Conservation (phyloP, 2,888 invertebrate genomes). For the Auanema sp. region DNA sequence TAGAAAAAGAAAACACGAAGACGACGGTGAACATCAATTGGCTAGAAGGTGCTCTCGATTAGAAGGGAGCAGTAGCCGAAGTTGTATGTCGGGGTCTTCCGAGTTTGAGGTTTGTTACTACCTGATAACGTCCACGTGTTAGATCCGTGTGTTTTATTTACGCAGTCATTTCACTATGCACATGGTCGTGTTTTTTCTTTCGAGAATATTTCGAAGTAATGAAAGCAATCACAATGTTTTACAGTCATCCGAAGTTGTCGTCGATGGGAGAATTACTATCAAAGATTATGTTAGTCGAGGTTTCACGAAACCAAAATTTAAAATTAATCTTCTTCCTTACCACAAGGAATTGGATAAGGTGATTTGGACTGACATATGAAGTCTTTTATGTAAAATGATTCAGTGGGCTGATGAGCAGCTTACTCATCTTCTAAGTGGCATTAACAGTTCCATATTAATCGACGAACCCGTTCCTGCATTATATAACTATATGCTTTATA, state of each 20-base stretch:
- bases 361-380: background rate
- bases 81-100: no score
- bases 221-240: background rate
- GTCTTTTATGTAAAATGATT: background rate
- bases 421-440: slow-evolving; percentile 13
- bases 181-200: no score
- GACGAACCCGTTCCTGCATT: slow-evolving; percentile 19
- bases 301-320: slow-evolving; percentile 10
- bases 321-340: slow-evolving; percentile 15
- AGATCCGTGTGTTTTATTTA: no score
- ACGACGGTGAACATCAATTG: no score
- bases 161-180: no score
- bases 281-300: slow-evolving; percentile 11
- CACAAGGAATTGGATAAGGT: slow-evolving; percentile 15
- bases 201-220: no score
- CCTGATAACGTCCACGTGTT: no score
- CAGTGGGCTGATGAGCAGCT: slow-evolving; percentile 1
- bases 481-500: slow-evolving; percentile 10
- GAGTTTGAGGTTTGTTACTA: no score
- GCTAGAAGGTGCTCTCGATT: no score
- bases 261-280: slow-evolving; percentile 19
- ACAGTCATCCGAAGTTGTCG: slow-evolving; percentile 19
- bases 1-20: no score
- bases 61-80: no score
- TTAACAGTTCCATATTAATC: slow-evolving; percentile 9